Evolutionary conservation across 2,888 invertebrate species (phyloP).

Genomic region (Zaprionus lineosus): DNA sequence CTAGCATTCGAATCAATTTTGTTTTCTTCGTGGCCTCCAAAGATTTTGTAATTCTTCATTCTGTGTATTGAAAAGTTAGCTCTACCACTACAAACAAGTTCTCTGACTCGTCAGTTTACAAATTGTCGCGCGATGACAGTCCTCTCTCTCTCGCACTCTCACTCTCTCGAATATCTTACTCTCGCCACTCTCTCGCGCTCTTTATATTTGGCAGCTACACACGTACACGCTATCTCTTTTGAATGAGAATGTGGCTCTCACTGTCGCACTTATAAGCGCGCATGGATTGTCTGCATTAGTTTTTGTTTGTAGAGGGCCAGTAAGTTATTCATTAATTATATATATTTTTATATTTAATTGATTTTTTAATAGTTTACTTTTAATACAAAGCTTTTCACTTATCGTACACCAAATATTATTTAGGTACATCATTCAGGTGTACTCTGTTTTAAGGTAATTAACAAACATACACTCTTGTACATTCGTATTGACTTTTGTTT

Average conservation of each 20-base stretch:
- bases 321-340: conserved; percentile 66
- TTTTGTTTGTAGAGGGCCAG: conserved; percentile 74
- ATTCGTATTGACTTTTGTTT: too few species aligned
- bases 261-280: conserved; percentile 62
- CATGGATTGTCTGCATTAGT: conserved; percentile 63
- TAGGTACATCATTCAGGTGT: too few species aligned
- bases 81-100: conserved; percentile 48
- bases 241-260: conserved; percentile 47
- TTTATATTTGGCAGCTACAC: conserved; percentile 63
- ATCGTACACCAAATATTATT: too few species aligned
- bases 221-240: conserved; percentile 63
- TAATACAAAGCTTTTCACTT: not conserved
- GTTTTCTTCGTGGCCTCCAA: conserved; percentile 45
- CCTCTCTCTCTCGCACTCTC: conserved; percentile 20
- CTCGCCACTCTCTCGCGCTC: conserved; percentile 49
- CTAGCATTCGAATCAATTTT: conserved; percentile 15
- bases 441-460: too few species aligned
- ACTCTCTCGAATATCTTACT: too few species aligned
- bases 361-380: conserved; percentile 2
- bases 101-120: conserved; percentile 64
- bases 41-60: conserved; percentile 58
- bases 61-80: conserved; percentile 68
- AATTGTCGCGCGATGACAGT: conserved; percentile 67
- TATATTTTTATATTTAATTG: conserved; percentile 12
- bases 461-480: too few species aligned